Evolutionary conservation across 92 coral and sea anemone species (phyloP), one percentile per base, ranked within the genome.

Genomic region (Siderastrea siderea): DNA sequence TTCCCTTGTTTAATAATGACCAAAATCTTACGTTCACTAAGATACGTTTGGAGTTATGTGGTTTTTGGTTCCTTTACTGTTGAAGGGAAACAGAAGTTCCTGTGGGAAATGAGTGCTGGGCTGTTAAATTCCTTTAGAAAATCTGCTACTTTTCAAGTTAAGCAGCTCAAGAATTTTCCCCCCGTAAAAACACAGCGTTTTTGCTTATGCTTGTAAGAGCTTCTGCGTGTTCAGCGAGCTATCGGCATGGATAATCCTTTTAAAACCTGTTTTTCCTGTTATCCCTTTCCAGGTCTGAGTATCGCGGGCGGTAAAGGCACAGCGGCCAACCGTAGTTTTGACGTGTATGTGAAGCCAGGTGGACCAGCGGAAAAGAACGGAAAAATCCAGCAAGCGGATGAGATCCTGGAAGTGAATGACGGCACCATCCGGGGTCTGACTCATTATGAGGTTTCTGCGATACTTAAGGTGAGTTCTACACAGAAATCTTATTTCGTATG

Each of bases 241-340:
- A 55, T 14, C 2, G 8, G 12, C 61, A 2, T 55, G 0, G 2
- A 14, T 55, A 14, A 14, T 55, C 10, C 72, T 3, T 68, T 26
- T 16, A 8, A 16, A 47, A 46, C 53, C 16, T 45, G 47, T 43
- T 49, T 50, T 10, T 9, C 60, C 60, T 71, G 19, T 74, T 61
- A 16, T 19, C 38, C 38, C 38, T 17, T 15, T 82, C 43, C 72
- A 97, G 99, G 99, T 9, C 79, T 98, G 84, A 98, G 99, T 77
- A 98, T 98, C 87, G 99, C 99, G 11, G 99, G 99, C 38, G 99
- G 99, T 19, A 96, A 96, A 75, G 99, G 99, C 3, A 96, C 98
- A 17, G 93, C 99, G 15, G 84, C 96, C 72, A 98, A 98, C 92
- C 92, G 99, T 50, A 98, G 96, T 84, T 98, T 98, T 59, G 96